Conservation (phyloP, 2,113 vertebrate genomes). For the Silurus meridionalis region DNA sequence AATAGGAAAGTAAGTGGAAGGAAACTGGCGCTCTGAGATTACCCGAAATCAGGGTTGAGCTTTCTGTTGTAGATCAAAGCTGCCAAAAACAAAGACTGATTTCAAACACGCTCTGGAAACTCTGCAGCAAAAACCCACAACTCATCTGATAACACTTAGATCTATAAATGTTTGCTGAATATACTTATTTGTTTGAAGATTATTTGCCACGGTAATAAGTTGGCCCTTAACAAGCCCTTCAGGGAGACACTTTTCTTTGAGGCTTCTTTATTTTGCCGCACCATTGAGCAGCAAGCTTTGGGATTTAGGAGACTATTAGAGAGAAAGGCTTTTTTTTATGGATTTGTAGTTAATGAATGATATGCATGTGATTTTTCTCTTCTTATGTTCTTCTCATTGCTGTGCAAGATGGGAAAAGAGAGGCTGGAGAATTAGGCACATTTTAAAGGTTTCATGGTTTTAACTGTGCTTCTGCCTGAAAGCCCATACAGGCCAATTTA, state of each 20-base stretch:
- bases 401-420: slow-evolving; percentile 52
- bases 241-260: slow-evolving; percentile 69
- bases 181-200: slow-evolving; percentile 63
- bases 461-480: slow-evolving; percentile 54
- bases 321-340: slow-evolving; percentile 67
- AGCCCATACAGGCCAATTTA: slow-evolving; percentile 37
- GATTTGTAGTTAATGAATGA: slow-evolving; percentile 64
- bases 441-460: slow-evolving; percentile 59
- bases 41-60: slow-evolving; percentile 54
- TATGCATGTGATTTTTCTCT: slow-evolving; percentile 55
- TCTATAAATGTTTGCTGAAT: slow-evolving; percentile 65
- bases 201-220: slow-evolving; percentile 69
- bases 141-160: slow-evolving; percentile 56
- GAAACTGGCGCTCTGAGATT: slow-evolving; percentile 45
- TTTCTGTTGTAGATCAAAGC: slow-evolving; percentile 60
- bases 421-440: slow-evolving; percentile 55
- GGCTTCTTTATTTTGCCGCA: slow-evolving; percentile 66
- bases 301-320: slow-evolving; percentile 70
- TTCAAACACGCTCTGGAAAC: slow-evolving; percentile 52
- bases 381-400: slow-evolving; percentile 58
- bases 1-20: slow-evolving; percentile 52
- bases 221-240: slow-evolving; percentile 79
- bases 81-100: slow-evolving; percentile 47
- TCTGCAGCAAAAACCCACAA: slow-evolving; percentile 57
- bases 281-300: slow-evolving; percentile 76